A percentile compares a stretch with the other conserved stretches of the same genome.
These are phyloP conservation scores for Blennius ocellaris DNA, from an alignment of 2,113 vertebrate genomes.

Conservation along the genomic window DNA sequence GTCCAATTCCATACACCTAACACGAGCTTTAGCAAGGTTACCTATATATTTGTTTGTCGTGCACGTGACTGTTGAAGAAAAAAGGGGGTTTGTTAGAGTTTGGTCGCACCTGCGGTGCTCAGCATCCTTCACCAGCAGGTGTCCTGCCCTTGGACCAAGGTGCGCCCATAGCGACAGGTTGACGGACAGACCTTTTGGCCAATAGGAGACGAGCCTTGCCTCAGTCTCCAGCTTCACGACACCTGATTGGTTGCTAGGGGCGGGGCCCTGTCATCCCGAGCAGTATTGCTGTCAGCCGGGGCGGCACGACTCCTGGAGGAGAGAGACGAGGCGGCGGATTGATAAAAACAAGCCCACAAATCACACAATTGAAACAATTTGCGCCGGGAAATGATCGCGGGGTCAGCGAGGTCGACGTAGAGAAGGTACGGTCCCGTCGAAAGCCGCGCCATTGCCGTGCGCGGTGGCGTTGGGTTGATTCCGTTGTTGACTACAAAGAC, in stretches of 20 bases:
- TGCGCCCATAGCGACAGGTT: conserved; percentile 65
- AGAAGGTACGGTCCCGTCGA: conserved; percentile 61
- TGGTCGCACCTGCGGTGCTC: conserved; percentile 56
- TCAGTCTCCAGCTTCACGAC: conserved; percentile 27
- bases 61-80: no score
- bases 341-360: conserved; percentile 68
- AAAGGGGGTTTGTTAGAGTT: neutral
- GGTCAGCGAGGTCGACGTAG: conserved; percentile 50
- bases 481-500: conserved; percentile 56
- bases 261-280: conserved; percentile 65
- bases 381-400: conserved; percentile 48
- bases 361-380: conserved; percentile 54
- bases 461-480: neutral
- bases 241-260: conserved; percentile 81
- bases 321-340: conserved; percentile 66
- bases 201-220: conserved; percentile 52
- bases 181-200: conserved; percentile 48
- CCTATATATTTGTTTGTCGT: no score
- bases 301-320: conserved; percentile 73
- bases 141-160: conserved; percentile 65
- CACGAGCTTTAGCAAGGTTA: no score
- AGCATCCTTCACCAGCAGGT: conserved; percentile 77
- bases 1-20: no score
- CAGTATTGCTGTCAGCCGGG: conserved; percentile 73
- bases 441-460: neutral